Conservation (phyloP, 2,113 vertebrate species). For the Alouatta palliata region DNA sequence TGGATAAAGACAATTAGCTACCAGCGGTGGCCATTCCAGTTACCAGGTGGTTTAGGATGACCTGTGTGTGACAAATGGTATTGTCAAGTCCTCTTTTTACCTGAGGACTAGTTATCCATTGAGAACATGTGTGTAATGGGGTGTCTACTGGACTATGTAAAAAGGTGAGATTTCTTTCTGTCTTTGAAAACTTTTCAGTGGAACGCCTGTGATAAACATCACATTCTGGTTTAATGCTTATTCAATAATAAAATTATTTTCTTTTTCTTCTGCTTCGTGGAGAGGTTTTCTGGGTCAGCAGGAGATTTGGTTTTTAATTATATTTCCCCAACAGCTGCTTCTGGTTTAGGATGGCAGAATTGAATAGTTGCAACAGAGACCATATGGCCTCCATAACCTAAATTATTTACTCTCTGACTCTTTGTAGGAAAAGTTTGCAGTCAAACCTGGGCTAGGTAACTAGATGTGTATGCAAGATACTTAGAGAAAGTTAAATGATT, state of each 20-base stretch:
- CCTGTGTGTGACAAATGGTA: background rate
- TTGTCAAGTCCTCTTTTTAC: background rate
- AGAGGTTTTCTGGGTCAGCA: background rate
- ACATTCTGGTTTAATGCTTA: background rate
- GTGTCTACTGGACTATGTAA: background rate
- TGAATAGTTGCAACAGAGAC: background rate
- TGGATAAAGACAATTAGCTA: background rate
- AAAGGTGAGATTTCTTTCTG: background rate
- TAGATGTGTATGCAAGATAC: background rate
- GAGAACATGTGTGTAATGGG: background rate
- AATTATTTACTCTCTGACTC: background rate
- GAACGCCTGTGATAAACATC: background rate
- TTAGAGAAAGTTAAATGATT: background rate
- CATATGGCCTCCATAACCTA: background rate
- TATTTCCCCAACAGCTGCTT: background rate
- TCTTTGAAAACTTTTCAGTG: background rate
- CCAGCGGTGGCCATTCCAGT: background rate
- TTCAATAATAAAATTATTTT: background rate
- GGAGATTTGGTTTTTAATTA: background rate
- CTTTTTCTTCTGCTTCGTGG: background rate
- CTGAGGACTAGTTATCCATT: background rate
- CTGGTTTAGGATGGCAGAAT: background rate
- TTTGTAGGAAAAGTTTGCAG: background rate
- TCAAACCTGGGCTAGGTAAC: background rate
- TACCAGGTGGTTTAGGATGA: background rate